These are phyloP conservation scores for Mellivora capensis DNA, from an alignment of 2,113 vertebrate species.

Conservation along the genomic window DNA sequence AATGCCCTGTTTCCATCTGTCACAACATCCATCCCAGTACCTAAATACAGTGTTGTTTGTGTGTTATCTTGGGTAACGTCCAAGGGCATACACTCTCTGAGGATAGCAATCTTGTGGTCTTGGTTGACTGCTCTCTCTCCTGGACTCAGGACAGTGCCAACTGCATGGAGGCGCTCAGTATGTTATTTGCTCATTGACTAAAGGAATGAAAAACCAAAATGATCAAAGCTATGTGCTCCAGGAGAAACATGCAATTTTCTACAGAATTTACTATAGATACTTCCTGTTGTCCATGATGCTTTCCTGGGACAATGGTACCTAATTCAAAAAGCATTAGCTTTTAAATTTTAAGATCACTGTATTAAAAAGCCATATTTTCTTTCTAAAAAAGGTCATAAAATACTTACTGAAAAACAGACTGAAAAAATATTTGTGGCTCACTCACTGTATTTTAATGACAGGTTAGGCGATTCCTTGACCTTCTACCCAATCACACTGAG, in stretches of 20 bases:
- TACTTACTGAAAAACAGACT: background rate
- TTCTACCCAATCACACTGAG: background rate
- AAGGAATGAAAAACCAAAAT: background rate
- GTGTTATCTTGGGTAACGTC: background rate
- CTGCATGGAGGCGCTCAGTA: background rate
- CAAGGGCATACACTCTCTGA: background rate
- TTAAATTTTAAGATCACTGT: background rate
- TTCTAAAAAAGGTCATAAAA: background rate
- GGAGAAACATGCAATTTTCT: background rate
- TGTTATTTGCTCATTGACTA: background rate
- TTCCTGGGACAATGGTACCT: background rate
- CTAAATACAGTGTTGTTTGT: background rate
- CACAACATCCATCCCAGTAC: background rate
- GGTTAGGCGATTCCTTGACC: background rate
- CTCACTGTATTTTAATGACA: background rate
- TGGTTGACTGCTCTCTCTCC: background rate
- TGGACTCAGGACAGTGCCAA: background rate
- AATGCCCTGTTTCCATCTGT: background rate
- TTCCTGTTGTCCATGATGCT: background rate
- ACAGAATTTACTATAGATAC: background rate
- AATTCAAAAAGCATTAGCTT: background rate
- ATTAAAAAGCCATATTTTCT: slow-evolving; percentile 13
- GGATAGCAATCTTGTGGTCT: background rate
- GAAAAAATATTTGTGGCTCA: background rate
- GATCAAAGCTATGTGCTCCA: background rate